phyloP scores from a whole-genome alignment of 2,797 vertebrate species.

The Hydrophis major region DNA sequence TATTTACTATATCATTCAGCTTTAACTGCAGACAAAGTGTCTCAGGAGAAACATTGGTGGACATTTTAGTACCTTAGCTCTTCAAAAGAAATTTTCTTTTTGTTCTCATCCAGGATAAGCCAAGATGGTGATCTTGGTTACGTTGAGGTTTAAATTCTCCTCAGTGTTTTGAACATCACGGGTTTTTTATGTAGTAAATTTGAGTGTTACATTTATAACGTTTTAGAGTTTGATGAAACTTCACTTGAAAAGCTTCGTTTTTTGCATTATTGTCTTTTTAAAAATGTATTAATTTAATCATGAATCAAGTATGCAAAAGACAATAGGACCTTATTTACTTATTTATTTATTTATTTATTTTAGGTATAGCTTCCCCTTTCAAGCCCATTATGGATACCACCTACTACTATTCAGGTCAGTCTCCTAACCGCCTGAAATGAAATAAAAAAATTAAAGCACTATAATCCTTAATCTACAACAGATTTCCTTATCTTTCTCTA shows the following conservation, averaged over 20 bases:
- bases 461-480: not conserved
- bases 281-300: not conserved
- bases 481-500: conserved; percentile 38
- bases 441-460: conserved; percentile 3
- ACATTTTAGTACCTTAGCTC: not conserved
- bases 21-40: not conserved
- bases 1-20: not conserved
- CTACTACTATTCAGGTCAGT: conserved; percentile 96
- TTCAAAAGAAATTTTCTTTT: not conserved
- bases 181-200: not conserved
- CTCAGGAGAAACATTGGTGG: too few relatives aligned
- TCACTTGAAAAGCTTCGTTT: not conserved
- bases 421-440: conserved; percentile 9
- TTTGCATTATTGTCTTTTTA: not conserved
- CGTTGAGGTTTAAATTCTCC: not conserved
- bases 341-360: conserved; percentile 49
- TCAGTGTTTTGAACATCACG: not conserved
- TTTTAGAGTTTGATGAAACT: not conserved
- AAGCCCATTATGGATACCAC: conserved; percentile 91
- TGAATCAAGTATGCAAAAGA: not conserved
- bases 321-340: not conserved
- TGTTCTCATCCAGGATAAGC: not conserved
- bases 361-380: conserved; percentile 96
- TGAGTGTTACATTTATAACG: not conserved
- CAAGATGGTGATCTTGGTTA: not conserved